Base-by-base conservation (phyloP, 2,113 vertebrate genomes). In the Ammospiza nelsoni region DNA sequence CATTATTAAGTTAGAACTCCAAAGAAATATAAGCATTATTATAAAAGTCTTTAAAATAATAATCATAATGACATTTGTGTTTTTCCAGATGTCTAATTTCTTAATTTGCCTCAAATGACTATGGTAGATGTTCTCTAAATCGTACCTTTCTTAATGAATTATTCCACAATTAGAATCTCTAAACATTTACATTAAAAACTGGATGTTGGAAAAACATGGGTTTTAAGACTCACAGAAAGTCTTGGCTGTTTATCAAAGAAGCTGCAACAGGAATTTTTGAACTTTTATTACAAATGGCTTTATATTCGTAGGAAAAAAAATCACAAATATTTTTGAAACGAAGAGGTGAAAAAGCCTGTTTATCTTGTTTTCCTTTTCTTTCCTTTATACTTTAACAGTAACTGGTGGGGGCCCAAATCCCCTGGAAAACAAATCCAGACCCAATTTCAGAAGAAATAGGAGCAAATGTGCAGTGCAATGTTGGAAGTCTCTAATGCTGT, bases 361-460 rank as follows among this genome's bases (percentile, higher is more conserved):
- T 59, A 39, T 63, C 3, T 63, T 63, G 1, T 21, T 73, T 90
- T 27, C 23, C 4, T 46, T 82, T 69, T 6, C 7, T 63, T 77
- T 61, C 6, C 15, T 52, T 68, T 48, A 21, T 31, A 25, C 11
- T 59, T 39, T 19, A 35, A 58, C 4, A 11, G 10, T 33, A 16
- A 22, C 9, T 55, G 28, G 6, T 46, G 24, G 14, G 23, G 7
- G 3, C 3, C 7, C 72, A 73, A 90, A 61, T 11, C 11, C 29
- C 0, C 0, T 23, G 22, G 16, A 68, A 68, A 12, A 27, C 9
- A 68, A 65, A 74, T 9, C 31, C 28, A n/a, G n/a, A 6, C 10
- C 18, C 25, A 65, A 17, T 85, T 43, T 74, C 21, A 78, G 25
- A 68, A 73, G 43, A 54, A 77, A 44, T 39, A 54, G 41, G 22